Evolutionary conservation across 2,888 invertebrate genomes (phyloP), one percentile per base, ranked within the genome.

Genomic region (Ichneumoninae sp.): DNA sequence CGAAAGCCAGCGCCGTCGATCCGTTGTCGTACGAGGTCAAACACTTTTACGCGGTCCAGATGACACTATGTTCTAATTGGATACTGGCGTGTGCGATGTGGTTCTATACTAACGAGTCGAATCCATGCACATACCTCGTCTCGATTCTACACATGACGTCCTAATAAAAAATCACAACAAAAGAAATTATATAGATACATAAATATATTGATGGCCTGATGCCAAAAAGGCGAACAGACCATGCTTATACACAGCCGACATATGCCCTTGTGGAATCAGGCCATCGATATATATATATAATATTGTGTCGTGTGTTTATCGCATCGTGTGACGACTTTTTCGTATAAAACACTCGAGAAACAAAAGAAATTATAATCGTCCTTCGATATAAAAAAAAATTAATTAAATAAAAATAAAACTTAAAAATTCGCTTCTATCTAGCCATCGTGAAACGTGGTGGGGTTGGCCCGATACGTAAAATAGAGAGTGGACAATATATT

Each of bases 361-460:
- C 16, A 57, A 57, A 8, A 26, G 22, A 57, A 57, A 26, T 40
- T 40, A 26, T 26, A 54, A 74, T 74, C 50, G 33, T 63, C 22
- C 36, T 47, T 40, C 47, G 66, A 74, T 47, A 26, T 40, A 36
- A 52, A 60, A 47, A 16, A 69, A 60, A 60, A 40, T 4, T 10
- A n/a, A 74, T 8, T 50, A 16, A 26, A 33, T 30, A 77, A 63
- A 13, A 7, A 52, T 68, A n/a, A 73, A 40, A 26, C 30, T 22
- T 40, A 52, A 57, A 75, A 63, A 79, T 79, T 79, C 63, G 85
- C 82, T 85, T 82, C 68, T 85, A 85, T 65, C 68, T 85, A 87
- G 85, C 78, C 83, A 81, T 79, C 73, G 85, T 81, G 44, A 77
- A 81, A 85, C 81, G 81, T 81, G 78, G 79, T 78, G 78, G 66